Conservation (phyloP, 2,113 vertebrate genomes). For the Cyphomyrus plagiostoma region DNA sequence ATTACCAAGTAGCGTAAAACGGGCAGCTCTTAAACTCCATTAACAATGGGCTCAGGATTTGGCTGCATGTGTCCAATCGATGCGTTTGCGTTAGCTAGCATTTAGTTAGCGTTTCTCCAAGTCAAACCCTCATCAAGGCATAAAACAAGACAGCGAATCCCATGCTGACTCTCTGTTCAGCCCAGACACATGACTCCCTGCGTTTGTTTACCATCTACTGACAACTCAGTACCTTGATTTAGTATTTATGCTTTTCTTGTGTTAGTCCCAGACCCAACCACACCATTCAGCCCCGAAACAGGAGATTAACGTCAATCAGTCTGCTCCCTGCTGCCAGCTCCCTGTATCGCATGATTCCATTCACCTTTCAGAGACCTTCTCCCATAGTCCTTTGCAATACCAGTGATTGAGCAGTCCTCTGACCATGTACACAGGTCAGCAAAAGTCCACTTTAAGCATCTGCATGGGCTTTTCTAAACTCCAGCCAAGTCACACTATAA, state of each 20-base stretch:
- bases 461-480: neutral
- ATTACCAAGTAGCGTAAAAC: neutral
- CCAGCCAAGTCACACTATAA: neutral
- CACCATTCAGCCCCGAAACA: neutral
- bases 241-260: neutral
- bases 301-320: neutral
- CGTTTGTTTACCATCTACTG: neutral
- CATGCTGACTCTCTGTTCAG: neutral
- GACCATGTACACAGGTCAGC: neutral
- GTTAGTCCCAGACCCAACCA: neutral
- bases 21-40: neutral
- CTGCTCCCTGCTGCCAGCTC: neutral
- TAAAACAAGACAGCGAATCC: neutral
- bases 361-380: neutral
- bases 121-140: neutral
- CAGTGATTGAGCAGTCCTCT: neutral
- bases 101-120: neutral
- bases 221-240: neutral
- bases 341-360: neutral
- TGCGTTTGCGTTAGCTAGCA: no score
- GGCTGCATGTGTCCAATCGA: neutral
- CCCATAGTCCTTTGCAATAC: neutral
- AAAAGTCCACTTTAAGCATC: neutral
- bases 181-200: neutral
- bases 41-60: neutral